Percentiles rank a stretch among this genome's conserved stretches.
phyloP scores from a whole-genome alignment of 1,140 invertebrate species.

The Leptinotarsa defecta region DNA sequence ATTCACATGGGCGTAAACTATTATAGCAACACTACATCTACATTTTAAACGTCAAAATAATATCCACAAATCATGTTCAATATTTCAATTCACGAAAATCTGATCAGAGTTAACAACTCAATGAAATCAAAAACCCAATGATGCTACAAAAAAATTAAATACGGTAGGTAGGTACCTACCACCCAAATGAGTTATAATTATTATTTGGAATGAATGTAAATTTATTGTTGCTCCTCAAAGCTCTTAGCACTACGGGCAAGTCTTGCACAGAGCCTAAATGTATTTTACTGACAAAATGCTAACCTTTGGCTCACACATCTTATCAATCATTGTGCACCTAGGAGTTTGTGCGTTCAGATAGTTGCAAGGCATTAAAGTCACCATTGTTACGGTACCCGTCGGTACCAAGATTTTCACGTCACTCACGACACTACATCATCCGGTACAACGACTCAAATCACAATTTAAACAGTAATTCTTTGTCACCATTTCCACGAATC shows the following conservation, averaged over 20 bases:
- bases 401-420: slow-evolving; percentile 26
- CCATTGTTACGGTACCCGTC: slow-evolving; percentile 53
- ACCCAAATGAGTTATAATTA: too few relatives aligned
- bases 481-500: not conserved
- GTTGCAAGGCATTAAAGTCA: slow-evolving; percentile 63
- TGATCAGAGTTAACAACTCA: not conserved
- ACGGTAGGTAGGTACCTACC: too few relatives aligned
- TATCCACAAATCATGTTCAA: too few relatives aligned
- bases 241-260: too few relatives aligned
- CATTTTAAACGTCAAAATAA: too few relatives aligned
- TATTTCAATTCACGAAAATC: not conserved
- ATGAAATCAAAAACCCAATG: not conserved
- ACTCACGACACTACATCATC: slow-evolving; percentile 11
- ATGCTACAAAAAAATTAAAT: not conserved
- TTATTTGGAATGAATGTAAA: too few relatives aligned
- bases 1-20: too few relatives aligned
- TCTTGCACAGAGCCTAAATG: not conserved
- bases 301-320: slow-evolving; percentile 64
- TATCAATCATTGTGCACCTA: slow-evolving; percentile 62
- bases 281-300: slow-evolving; percentile 21
- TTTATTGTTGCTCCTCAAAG: too few relatives aligned
- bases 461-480: not conserved
- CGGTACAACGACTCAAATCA: not conserved
- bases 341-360: slow-evolving; percentile 58
- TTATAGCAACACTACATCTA: too few relatives aligned